Evolutionary conservation across 2,113 vertebrate species (phyloP), one percentile per base, ranked within the genome.

Genomic region (Mobula hypostoma): DNA sequence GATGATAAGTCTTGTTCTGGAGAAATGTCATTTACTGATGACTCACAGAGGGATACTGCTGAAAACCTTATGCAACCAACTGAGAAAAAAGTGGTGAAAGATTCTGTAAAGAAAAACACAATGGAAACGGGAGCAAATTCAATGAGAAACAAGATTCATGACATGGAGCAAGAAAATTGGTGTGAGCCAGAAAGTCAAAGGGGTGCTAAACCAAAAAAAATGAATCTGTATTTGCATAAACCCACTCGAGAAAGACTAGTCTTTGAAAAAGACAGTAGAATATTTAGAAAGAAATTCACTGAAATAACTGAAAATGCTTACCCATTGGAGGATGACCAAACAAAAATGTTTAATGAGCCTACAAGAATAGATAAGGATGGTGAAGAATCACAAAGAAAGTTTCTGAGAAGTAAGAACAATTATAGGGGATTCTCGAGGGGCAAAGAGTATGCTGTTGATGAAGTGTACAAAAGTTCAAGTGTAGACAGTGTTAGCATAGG

Each of bases 141-240:
- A 11, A 8, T 76, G 68, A 96, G 96, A 7, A 96, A 96, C 72
- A 96, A 96, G 56, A 94, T 96, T 36, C 61, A 95, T 11, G 97
- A 97, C 85, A 96, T 96, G 1, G 97, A 97, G 87, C 97, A 96
- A 88, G 97, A 97, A 76, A 97, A 97, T 88, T 97, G 97, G 36
- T 68, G 96, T 94, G 95, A 95, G 0, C 95, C 94, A 87, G 96
- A 95, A 2, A 96, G 97, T 92, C 96, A 96, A 58, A 96, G 96
- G 95, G 97, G 97, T 90, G 97, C 97, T 94, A 98, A 97, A 94
- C 97, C 97, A 72, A 98, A 98, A 95, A 98, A 96, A 95, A 95
- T 74, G 14, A 93, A 96, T 2, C 96, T 97, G 2, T 94, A 96
- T 85, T 94, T 96, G 24, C 96, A 97, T 66, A 94, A 63, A 0